Conservation (phyloP, 2,888 invertebrate species). For the Xestia sexstrigata region DNA sequence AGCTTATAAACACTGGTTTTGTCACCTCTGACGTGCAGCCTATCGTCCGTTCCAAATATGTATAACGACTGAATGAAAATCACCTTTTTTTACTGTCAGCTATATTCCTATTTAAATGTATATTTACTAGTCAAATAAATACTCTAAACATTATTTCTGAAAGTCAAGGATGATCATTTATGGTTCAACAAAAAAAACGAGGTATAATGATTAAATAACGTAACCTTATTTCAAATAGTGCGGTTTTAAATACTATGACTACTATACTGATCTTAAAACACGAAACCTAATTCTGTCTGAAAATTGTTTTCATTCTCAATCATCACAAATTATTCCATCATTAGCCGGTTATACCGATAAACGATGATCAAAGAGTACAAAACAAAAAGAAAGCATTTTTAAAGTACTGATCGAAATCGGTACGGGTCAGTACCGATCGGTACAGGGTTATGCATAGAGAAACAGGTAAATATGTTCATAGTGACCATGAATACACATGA, state of each 20-base stretch:
- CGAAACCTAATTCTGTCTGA: not conserved
- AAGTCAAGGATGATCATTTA: not conserved
- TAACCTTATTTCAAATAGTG: not conserved
- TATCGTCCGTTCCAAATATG: not conserved
- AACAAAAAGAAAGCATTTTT: too few species aligned
- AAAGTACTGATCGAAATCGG: too few species aligned
- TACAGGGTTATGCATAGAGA: too few species aligned
- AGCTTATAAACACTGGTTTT: not conserved
- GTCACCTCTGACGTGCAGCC: not conserved
- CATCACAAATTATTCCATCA: not conserved
- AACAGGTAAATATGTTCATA: too few species aligned
- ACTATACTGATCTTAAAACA: not conserved
- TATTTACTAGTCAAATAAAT: not conserved
- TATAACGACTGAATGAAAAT: not conserved
- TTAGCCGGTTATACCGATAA: not conserved
- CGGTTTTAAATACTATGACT: not conserved
- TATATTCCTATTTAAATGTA: not conserved
- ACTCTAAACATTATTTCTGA: not conserved
- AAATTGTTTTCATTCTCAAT: conserved; percentile 6
- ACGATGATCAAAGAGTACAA: too few species aligned
- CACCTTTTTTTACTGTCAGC: not conserved
- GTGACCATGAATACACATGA: too few species aligned
- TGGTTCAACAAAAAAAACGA: not conserved
- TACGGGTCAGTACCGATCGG: too few species aligned
- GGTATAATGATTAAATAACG: not conserved